Conservation (phyloP, 2,888 invertebrate species). For the Siphlonurus alternatus region DNA sequence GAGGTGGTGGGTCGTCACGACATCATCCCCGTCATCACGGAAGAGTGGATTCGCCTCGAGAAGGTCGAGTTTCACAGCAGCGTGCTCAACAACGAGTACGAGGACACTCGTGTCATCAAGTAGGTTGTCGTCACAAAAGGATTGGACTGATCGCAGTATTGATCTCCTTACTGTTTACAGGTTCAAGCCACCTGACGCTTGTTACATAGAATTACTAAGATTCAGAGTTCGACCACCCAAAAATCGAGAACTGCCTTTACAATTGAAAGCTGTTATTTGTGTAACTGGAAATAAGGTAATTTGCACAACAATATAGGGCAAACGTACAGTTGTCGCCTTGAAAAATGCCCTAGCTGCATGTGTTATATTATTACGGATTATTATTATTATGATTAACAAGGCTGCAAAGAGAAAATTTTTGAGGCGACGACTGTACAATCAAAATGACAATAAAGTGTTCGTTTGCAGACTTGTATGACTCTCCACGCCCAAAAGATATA, state of each 20-base stretch:
- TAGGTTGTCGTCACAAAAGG: conserved; percentile 28
- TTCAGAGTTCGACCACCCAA: conserved; percentile 90
- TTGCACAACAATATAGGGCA: too few species aligned
- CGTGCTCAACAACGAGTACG: conserved; percentile 82
- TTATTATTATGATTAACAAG: too few species aligned
- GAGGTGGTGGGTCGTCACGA: conserved; percentile 98
- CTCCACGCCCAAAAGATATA: too few species aligned
- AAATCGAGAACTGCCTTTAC: conserved; percentile 91
- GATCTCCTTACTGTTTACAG: too few species aligned
- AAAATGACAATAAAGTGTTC: too few species aligned
- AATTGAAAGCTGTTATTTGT: conserved; percentile 79
- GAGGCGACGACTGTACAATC: too few species aligned
- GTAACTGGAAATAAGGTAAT: conserved; percentile 65
- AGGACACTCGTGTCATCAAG: conserved; percentile 70
- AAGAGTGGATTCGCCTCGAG: conserved; percentile 98
- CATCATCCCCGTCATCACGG: conserved; percentile 95
- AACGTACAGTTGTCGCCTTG: too few species aligned
- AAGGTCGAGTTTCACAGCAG: conserved; percentile 86
- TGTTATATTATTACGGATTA: too few species aligned
- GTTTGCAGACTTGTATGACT: too few species aligned
- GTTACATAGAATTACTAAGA: conserved; percentile 90
- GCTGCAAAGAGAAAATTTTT: too few species aligned
- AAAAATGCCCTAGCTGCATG: too few species aligned
- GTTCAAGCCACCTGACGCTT: conserved; percentile 94
- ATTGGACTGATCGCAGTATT: background rate